Evolutionary conservation across 1,140 invertebrate species (phyloP), one percentile per base, ranked within the genome.

Genomic region (Diachasmimorpha longicaudata): DNA sequence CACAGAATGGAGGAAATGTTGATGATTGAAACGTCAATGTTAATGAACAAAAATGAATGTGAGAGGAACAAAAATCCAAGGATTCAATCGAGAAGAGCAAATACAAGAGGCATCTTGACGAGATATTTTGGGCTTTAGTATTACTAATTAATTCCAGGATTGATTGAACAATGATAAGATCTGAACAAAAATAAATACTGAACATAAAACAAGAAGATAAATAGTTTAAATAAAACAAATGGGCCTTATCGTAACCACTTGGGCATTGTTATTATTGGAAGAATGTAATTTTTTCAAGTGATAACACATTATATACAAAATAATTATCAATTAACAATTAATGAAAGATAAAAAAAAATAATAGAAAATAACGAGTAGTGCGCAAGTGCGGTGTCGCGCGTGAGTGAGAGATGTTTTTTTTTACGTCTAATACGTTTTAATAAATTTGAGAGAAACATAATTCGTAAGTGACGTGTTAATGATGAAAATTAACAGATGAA

Each of bases 161-260:
- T 76, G 79, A 79, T n/a, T 75, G 31, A 72, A 21, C 9, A 1
- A 52, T n/a, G 6, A 14, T 52, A n/a, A 48, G 52, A 48, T 67
- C 63, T 37, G 23, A 68, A 67, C 23, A 13, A 68, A 75, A 72
- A 39, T 69, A 37, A 19, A 14, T n/a, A 16, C 63, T 36, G 46
- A 68, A 74, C 31, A 4, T 14, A 21, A 13, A 68, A 46, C 3
- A 36, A 67, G 25, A 21, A n/a, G 44, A 52, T 23, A 13, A 70
- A 39, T 11, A 71, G 36, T 71, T 48, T 76, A 25, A 16, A 70
- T 21, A 37, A 63, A 78, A 80, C 71, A 77, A 73, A 83, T 86
- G 82, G 87, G 87, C 87, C 86, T 89, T 89, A 89, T 88, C 81
- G 81, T 86, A 87, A 79, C 87, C 86, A 86, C 83, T 85, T 89